Base-by-base conservation (phyloP, 1,140 invertebrate genomes). In the Agraylea sexmaculata region DNA sequence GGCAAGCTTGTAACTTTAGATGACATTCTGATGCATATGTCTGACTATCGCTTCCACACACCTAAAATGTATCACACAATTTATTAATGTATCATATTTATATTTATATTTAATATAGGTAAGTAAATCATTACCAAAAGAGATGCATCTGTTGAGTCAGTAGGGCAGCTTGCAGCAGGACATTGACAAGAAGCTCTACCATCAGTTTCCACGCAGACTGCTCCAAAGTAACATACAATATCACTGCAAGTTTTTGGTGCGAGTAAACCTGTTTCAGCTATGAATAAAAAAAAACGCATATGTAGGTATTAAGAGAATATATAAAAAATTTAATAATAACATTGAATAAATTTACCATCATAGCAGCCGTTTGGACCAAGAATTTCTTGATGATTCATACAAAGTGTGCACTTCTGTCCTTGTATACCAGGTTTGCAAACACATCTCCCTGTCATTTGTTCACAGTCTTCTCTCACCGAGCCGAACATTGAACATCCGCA, bases 401-500 rank as follows among this genome's bases (percentile, higher is more conserved):
- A 95, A 20, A 79, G 73, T 27, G 88, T 87, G 57, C 95, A 99
- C 23, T 80, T 79, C 37, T 80, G 70, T 22, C 89, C 88, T 16
- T 83, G 84, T 51, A 83, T 97, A 43, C 81, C 93, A 44, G 75
- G 78, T 37, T 78, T 74, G 56, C 95, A 99, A 1, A 78, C 77
- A 60, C 95, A 99, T 51, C 95, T 83, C 18, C 94, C 94, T 35
- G 73, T 79, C 43, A 74, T 70, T 21, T 80, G 67, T 50, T 97
- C 78, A 59, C 95, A 99, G 23, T 78, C 69, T 44, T 78, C 72
- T 30, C 75, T 71, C 0, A 80, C 66, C 0, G 91, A 81, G 2
- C 90, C 89, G 13, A 77, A 65, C 4, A 66, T 54, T 50, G 91
- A 87, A 64, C 95, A 99, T 4, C 80, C 74, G 58, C 95, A 99